Percentiles rank a stretch among this genome's conserved stretches.
Conservation (phyloP, 2,888 invertebrate species). For the Cheilosia variabilis region DNA sequence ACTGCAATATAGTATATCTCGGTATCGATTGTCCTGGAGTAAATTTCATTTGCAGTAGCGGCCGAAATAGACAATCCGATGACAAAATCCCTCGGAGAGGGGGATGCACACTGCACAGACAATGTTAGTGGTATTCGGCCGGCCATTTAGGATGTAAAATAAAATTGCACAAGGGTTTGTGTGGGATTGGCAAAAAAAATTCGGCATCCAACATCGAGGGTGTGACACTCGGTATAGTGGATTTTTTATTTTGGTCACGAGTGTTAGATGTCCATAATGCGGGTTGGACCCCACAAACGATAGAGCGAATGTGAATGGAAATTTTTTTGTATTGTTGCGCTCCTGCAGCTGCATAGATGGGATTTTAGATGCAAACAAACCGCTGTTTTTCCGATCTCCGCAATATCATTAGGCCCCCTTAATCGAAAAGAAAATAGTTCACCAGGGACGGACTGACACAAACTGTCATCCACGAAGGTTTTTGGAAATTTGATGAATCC, state of each 20-base stretch:
- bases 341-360: conserved; percentile 8
- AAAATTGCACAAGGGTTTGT: conserved; percentile 59
- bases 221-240: conserved; percentile 56
- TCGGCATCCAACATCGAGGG: conserved; percentile 52
- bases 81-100: conserved; percentile 36
- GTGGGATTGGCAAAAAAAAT: conserved; percentile 63
- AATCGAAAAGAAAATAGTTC: conserved; percentile 18
- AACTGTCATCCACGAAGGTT: too few species aligned
- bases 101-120: conserved; percentile 4
- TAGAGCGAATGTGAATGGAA: conserved; percentile 16
- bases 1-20: conserved; percentile 73
- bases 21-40: conserved; percentile 56
- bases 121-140: conserved; percentile 69
- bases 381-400: conserved; percentile 13
- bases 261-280: conserved; percentile 35
- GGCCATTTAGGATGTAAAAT: conserved; percentile 68
- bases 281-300: not conserved
- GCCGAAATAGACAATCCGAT: conserved; percentile 29
- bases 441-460: conserved; percentile 27
- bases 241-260: conserved; percentile 65
- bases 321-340: not conserved
- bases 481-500: too few species aligned
- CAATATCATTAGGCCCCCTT: conserved; percentile 9
- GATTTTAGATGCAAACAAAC: conserved; percentile 53
- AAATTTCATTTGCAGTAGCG: conserved; percentile 9